These are phyloP conservation scores for Trogon surrucura DNA, from an alignment of 2,113 vertebrate genomes.

Conservation along the genomic window DNA sequence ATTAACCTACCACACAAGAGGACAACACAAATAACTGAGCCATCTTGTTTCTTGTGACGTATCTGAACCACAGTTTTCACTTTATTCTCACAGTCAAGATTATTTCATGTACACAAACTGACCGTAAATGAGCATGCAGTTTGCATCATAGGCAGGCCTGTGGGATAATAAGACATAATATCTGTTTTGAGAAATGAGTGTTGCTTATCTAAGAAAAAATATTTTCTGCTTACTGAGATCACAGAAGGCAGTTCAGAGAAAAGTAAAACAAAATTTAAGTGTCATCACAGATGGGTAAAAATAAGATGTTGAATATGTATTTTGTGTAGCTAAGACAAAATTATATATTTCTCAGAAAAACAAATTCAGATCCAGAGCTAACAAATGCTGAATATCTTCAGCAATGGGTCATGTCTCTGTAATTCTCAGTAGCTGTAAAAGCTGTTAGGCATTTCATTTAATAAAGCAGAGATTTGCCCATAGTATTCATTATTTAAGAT, in stretches of 20 bases:
- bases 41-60: background rate
- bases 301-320: conserved; percentile 14
- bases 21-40: background rate
- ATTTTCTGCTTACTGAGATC: background rate
- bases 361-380: background rate
- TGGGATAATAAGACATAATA: background rate
- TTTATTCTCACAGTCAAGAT: background rate
- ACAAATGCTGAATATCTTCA: background rate
- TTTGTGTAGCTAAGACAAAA: background rate
- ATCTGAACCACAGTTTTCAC: background rate
- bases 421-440: background rate
- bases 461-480: background rate
- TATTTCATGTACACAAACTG: background rate
- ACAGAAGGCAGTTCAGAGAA: conserved; percentile 5
- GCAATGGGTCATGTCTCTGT: background rate
- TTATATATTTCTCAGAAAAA: background rate
- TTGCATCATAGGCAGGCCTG: background rate
- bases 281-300: conserved; percentile 4
- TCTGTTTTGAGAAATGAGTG: background rate
- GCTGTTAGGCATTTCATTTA: background rate
- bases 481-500: background rate
- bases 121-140: conserved; percentile 25
- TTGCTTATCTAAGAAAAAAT: background rate
- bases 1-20: background rate
- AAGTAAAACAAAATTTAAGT: conserved; percentile 12